Evolutionary conservation across 2,113 vertebrate species (phyloP).

Genomic region (Oophaga pumilio): DNA sequence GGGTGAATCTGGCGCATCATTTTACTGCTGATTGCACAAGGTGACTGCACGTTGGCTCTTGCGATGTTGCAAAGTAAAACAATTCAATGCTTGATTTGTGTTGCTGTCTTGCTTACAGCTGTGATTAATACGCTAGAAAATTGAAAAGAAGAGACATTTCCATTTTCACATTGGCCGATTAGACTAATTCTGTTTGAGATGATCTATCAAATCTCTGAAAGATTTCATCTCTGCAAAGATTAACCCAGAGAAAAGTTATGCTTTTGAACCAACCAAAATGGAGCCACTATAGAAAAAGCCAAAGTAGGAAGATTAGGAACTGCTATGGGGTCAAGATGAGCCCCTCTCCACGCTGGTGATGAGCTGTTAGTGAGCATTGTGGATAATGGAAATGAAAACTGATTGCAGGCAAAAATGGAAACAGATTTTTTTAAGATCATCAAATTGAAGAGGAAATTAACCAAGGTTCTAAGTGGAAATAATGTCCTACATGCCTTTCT

Average conservation of each 20-base stretch:
- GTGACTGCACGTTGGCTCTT: background rate
- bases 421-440: too few relatives aligned
- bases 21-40: slow-evolving; percentile 31
- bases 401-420: too few relatives aligned
- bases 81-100: slow-evolving; percentile 6
- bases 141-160: slow-evolving; percentile 10
- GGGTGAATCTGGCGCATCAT: background rate
- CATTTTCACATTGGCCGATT: background rate
- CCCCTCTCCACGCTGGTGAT: background rate
- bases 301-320: background rate
- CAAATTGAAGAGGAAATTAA: too few relatives aligned
- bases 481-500: background rate
- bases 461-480: background rate
- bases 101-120: background rate
- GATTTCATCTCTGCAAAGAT: background rate
- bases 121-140: slow-evolving; percentile 8
- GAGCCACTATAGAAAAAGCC: background rate
- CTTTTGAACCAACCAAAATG: background rate
- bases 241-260: background rate
- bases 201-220: too few relatives aligned
- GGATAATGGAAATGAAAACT: background rate
- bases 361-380: background rate
- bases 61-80: background rate
- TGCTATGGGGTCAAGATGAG: background rate
- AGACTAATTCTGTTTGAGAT: background rate